These are phyloP conservation scores for Xanthia icteritia DNA, from an alignment of 2,888 invertebrate species.

Conservation along the genomic window DNA sequence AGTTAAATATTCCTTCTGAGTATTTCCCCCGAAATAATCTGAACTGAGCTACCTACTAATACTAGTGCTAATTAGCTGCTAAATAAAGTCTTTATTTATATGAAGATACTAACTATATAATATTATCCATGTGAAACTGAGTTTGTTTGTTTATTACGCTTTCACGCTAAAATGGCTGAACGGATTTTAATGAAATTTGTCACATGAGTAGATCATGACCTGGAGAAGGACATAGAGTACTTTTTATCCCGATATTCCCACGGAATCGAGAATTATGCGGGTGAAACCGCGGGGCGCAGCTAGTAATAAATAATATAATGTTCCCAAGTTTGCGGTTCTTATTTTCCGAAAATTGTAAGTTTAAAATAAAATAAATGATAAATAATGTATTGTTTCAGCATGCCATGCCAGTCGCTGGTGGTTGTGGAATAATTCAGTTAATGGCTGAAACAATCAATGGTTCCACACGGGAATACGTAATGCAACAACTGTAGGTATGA, in stretches of 20 bases:
- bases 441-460: conserved; percentile 25
- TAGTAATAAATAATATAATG: no score
- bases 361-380: conserved; percentile 6
- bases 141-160: no score
- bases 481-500: no score
- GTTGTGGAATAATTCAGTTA: conserved; percentile 11
- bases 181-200: no score
- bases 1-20: background rate
- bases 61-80: background rate
- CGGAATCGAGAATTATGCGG: no score
- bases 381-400: background rate
- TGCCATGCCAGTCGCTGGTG: background rate
- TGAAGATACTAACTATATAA: no score
- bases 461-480: conserved; percentile 17
- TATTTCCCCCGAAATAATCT: background rate
- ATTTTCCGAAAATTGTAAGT: background rate
- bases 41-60: background rate
- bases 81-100: background rate
- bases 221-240: no score
- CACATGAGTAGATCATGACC: no score
- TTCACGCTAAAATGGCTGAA: no score
- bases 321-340: background rate
- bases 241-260: no score
- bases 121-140: no score
- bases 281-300: no score